Evolutionary conservation across 2,797 vertebrate species (phyloP), one percentile per base, ranked within the genome.

Genomic region (Sebastes diploproa): DNA sequence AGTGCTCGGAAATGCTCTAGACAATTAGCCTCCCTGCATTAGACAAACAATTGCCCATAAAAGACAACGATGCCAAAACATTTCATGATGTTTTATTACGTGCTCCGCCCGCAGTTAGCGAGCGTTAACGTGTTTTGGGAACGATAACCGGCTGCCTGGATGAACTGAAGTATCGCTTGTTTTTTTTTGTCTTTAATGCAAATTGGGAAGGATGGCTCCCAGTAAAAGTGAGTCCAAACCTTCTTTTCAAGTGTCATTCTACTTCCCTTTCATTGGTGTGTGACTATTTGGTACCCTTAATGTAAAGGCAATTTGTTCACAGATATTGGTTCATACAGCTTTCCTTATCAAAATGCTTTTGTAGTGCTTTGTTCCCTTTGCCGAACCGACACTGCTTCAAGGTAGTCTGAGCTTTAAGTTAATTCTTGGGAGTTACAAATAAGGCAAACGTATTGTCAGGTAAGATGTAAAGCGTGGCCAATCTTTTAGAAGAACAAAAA

Each of bases 301-400:
- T 91, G 86, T 93, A 91, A 95, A 95, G 90, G 93, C 91, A 90
- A 88, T 91, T 92, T 89, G 86, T 91, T 95, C 94, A 94, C 93
- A 95, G 93, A 94, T 91, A 91, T 87, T 91, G 93, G 92, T 94
- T 93, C 91, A 90, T 86, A 93, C 93, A 92, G 93, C 88, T 91
- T 90, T 84, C 86, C 85, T 87, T 85, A 86, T 88, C 80, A 87
- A 92, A 93, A 92, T 85, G 88, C 85, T 83, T 92, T 89, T 84
- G 76, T 83, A 83, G 88, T 92, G 87, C 87, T 92, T 83, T 80
- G 81, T 89, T 92, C 86, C 79, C 68, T 86, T 86, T 70, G 84
- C 60, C 54, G 88, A 88, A 88, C 87, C 86, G 81, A 91, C 89
- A 83, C 83, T 90, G 88, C 91, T 91, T 92, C 77, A 91, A 91